Evolutionary conservation across 1,140 invertebrate genomes (phyloP), one percentile per base, ranked within the genome.

Genomic region (Pogonomyrmex californicus): DNA sequence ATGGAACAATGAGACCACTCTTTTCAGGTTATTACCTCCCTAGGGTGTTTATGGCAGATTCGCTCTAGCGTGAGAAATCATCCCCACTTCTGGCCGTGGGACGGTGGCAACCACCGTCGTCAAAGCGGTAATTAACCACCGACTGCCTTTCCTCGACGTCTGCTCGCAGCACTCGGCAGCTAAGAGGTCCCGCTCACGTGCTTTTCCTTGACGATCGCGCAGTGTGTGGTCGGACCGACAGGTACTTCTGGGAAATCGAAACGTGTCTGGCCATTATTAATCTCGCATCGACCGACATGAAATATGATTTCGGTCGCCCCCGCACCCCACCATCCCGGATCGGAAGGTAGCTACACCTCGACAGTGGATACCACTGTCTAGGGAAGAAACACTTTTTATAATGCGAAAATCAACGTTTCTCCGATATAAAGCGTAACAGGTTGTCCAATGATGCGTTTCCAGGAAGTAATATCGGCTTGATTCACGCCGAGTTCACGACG

Each of bases 1-100:
- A 23, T 41, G 60, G 89, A 86, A 90, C 88, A 87, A 90, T 85
- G 81, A 82, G 87, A 12, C 47, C 63, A 71, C 77, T 82, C 65
- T 76, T 75, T 71, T 36, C 78, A 63, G 76, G 77, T 81, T 90
- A 85, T 87, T 77, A 90, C 63, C 56, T 12, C 54, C 36, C 6
- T 68, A 60, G 86, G 76, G 78, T 92, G 91, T 92, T 92, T 88
- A 88, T 92, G 90, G 88, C 92, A 90, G 90, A 91, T 90, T 91
- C 88, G 76, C 86, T 89, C 71, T 54, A 17, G 68, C 86, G 70
- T 71, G 77, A 92, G 91, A 88, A 90, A 93, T 91, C 91, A 92
- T 88, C 88, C 82, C 78, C 70, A 62, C 56, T 41, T 70, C 58
- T 23, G 56, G 30, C 23, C 23, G 23, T 23, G 23, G 23, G 10